Evolutionary conservation across 2,113 vertebrate species (phyloP), one percentile per base, ranked within the genome.

Genomic region (Pseudopipra pipra): DNA sequence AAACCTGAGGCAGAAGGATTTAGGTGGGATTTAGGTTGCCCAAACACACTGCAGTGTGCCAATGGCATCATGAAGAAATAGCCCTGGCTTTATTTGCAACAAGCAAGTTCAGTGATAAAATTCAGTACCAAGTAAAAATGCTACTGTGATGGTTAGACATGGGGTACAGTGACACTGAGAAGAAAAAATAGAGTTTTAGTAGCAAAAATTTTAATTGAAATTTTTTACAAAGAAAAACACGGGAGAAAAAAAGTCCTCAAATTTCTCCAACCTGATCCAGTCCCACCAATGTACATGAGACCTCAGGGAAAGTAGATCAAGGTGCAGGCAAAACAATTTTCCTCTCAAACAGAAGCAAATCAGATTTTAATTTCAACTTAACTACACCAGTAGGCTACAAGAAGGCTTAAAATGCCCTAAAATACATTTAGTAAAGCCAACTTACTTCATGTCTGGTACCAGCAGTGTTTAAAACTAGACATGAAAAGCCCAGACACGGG

Each of bases 21-120:
- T 65, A 21, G 23, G 11, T 33, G 52, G 23, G 28, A 67, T 81
- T 81, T 58, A 78, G 1, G 39, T 33, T 67, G 23, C 43, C 30
- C 4, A 1, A 73, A 84, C 15, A 46, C 35, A 43, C 24, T 0
- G 0, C 35, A 56, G 35, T 0, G 0, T 63, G 47, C 18, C 43
- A 35, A 2, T 16, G 28, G 17, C 28, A 16, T 46, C 14, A 22
- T 4, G 13, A 78, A 71, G 43, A 74, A 87, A 66, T 13, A 49
- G 17, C 39, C 13, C 46, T 55, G 18, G 61, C 11, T 68, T 75
- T 87, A 43, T 65, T 46, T 63, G 33, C 52, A 75, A 23, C 25
- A 41, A 51, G 31, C 11, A 78, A 74, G 56, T 30, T 46, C 33
- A n/a, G 20, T 12, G 41, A 18, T 65, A 54, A 55, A 63, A 68